These are phyloP conservation scores for Caenorhabditis brenneri DNA, from an alignment of 1,140 invertebrate genomes.

Conservation along the genomic window DNA sequence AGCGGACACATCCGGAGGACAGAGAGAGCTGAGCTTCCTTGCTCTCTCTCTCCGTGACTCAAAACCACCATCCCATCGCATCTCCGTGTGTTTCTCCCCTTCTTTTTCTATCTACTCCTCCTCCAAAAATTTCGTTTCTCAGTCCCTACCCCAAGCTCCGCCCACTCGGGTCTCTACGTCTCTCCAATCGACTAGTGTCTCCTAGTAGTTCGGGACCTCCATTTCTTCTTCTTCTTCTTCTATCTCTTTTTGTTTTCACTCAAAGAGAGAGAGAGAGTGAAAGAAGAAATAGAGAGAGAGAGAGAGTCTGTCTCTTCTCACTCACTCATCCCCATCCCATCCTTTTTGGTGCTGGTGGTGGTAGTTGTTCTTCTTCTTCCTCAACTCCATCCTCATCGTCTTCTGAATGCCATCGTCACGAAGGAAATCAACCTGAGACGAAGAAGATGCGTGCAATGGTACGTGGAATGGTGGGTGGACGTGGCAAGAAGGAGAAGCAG, in stretches of 20 bases:
- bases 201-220: neutral
- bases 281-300: too few species aligned
- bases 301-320: too few species aligned
- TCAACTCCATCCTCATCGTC: neutral
- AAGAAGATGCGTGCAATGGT: constrained; percentile 17
- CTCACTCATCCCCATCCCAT: neutral
- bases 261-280: too few species aligned
- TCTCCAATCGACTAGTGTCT: neutral
- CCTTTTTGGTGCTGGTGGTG: too few species aligned
- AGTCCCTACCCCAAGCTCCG: neutral
- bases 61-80: neutral
- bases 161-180: neutral
- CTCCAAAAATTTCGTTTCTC: neutral
- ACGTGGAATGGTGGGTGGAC: constrained; percentile 11
- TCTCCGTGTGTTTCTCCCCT: neutral
- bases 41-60: neutral
- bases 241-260: neutral
- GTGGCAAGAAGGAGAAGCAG: constrained; percentile 16
- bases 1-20: neutral
- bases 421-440: neutral
- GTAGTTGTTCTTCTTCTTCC: neutral
- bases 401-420: neutral
- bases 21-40: neutral
- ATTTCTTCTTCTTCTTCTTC: neutral
- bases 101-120: neutral